Evolutionary conservation across 2,113 vertebrate genomes (phyloP).

Genomic region (Piprites chloris): DNA sequence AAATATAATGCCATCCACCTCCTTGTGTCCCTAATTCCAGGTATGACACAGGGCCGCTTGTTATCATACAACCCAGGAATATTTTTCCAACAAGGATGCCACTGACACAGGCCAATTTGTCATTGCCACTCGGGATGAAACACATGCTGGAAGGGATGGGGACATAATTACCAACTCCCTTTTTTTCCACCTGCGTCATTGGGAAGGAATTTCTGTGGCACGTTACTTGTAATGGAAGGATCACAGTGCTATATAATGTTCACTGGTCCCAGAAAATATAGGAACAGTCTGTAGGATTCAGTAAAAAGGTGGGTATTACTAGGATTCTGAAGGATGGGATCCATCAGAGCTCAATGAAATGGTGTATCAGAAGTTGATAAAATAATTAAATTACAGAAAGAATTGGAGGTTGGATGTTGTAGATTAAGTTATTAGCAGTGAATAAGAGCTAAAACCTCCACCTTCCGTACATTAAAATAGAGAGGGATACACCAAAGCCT

Average conservation of each 20-base stretch:
- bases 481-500: not conserved
- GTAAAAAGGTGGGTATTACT: not conserved
- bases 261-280: not conserved
- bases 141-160: not conserved
- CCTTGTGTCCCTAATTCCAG: not conserved
- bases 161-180: not conserved
- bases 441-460: not conserved
- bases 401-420: not conserved
- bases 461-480: not conserved
- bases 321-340: not conserved
- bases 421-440: not conserved
- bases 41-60: not conserved
- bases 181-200: not conserved
- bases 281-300: not conserved
- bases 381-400: not conserved
- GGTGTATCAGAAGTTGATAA: not conserved
- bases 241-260: not conserved
- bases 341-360: not conserved
- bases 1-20: not conserved
- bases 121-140: not conserved
- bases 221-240: not conserved
- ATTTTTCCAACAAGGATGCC: not conserved
- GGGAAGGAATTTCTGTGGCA: not conserved
- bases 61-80: not conserved
- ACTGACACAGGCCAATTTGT: not conserved